Evolutionary conservation across 2,888 invertebrate species (phyloP).

Genomic region (Lasius fuliginosus): DNA sequence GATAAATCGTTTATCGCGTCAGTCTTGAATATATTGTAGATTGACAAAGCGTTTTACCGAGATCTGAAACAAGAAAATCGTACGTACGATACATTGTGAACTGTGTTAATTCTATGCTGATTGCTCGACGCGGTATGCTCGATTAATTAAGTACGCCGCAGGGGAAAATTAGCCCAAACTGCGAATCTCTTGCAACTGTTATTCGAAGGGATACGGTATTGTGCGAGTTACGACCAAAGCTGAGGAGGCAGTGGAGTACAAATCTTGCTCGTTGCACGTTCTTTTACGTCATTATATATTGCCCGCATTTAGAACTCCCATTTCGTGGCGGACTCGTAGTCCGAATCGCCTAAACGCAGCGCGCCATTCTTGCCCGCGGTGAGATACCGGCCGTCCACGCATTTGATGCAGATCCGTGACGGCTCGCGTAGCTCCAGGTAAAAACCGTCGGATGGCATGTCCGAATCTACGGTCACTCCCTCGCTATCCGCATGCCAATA

Average conservation of each 20-base stretch:
- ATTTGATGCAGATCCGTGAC: constrained; percentile 96
- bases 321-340: constrained; percentile 93
- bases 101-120: not conserved
- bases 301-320: constrained; percentile 95
- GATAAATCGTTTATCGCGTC: constrained; percentile 4
- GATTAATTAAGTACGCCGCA: constrained; percentile 73
- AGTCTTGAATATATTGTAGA: constrained; percentile 38
- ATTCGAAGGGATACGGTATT: constrained; percentile 61
- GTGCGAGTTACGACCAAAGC: constrained; percentile 67
- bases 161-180: constrained; percentile 40
- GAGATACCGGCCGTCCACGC: constrained; percentile 92
- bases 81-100: constrained; percentile 3
- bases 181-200: constrained; percentile 58
- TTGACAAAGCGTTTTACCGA: constrained; percentile 25
- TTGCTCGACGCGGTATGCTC: constrained; percentile 50
- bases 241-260: constrained; percentile 67
- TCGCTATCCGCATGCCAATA: constrained; percentile 98
- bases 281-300: constrained; percentile 86
- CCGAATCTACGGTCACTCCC: constrained; percentile 94
- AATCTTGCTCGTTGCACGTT: constrained; percentile 96
- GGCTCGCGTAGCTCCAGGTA: constrained; percentile 97
- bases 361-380: constrained; percentile 97
- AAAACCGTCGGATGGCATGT: constrained; percentile 93
- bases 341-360: constrained; percentile 93
- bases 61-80: constrained; percentile 16